phyloP scores from a whole-genome alignment of 53 echinoderm and acorn worm species.

The Hippasteria phrygiana region DNA sequence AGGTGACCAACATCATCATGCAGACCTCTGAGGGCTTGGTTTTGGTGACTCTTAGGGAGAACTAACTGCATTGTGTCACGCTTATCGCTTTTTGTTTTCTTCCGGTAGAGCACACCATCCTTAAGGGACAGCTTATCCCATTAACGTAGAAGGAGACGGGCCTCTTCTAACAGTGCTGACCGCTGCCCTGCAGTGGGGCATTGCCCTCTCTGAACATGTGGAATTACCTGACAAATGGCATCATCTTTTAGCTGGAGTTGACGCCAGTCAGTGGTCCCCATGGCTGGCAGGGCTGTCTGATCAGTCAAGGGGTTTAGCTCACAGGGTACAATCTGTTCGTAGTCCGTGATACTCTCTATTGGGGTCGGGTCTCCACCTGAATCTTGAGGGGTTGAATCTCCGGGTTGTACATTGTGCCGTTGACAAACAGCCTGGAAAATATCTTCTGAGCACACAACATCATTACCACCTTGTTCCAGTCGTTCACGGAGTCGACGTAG shows the following conservation, averaged over 20 bases:
- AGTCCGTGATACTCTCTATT: conserved; percentile 5
- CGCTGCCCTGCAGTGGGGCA: too few species aligned
- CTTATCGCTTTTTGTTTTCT: neutral
- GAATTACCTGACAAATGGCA: neutral
- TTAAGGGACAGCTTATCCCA: neutral
- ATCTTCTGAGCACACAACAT: neutral
- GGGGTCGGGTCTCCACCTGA: neutral
- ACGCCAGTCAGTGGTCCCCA: neutral
- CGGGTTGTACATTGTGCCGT: neutral
- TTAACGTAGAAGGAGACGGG: conserved; percentile 5
- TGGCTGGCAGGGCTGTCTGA: conserved; percentile 8
- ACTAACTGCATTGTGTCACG: neutral
- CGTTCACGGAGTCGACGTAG: neutral
- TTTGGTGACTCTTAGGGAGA: conserved; percentile 38
- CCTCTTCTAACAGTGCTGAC: too few species aligned
- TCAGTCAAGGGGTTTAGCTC: too few species aligned
- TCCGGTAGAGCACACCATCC: neutral
- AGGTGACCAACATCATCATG: conserved; percentile 78
- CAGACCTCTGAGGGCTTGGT: conserved; percentile 38
- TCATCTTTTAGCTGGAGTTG: too few species aligned
- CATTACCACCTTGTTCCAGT: neutral
- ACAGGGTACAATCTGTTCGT: conserved; percentile 7
- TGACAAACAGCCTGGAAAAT: neutral
- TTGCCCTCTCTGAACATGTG: neutral
- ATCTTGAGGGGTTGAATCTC: too few species aligned